Evolutionary conservation across 2,797 vertebrate genomes (phyloP), one percentile per base, ranked within the genome.

Genomic region (Cyprinella venusta): DNA sequence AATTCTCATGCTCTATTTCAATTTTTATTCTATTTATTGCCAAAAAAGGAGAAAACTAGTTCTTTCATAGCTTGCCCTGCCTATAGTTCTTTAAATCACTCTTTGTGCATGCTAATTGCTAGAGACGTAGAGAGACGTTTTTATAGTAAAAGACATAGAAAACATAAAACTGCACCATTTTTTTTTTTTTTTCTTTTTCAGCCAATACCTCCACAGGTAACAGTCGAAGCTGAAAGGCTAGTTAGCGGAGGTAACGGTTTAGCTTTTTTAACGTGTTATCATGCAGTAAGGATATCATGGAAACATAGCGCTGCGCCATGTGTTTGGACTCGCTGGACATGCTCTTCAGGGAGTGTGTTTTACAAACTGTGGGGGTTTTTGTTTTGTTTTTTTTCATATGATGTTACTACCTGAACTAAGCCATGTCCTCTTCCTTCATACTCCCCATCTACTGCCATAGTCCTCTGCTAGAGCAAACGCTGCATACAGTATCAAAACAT

Each of bases 1-100:
- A 72, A 71, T 68, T 70, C 52, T 75, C 81, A 67, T 69, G 52
- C 72, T 78, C 67, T 30, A 76, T 76, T 86, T 85, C 71, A 86
- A 85, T 87, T 86, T 80, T 83, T 86, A 85, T 83, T 87, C 84
- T 87, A 85, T 82, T 86, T 85, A 88, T 87, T 87, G 81, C 75
- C 83, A 84, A 87, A 88, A 80, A 38, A 45, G 52, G 33, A 82
- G 63, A 70, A 26, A 75, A 56, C 61, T 78, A 76, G 83, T 86
- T 72, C 18, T 84, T 87, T 85, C 83, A 84, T 89, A 87, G 88
- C 84, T 89, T 87, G 87, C 87, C 87, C 83, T 87, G 86, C 85
- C 86, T 85, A 82, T 83, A 84, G 79, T 84, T 83, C 24, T 59
- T 68, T 80, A 83, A 76, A 65, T 42, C 80, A 87, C 84, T 85